phyloP scores from a whole-genome alignment of 2,113 vertebrate genomes.

The Toxotes chatareus region DNA sequence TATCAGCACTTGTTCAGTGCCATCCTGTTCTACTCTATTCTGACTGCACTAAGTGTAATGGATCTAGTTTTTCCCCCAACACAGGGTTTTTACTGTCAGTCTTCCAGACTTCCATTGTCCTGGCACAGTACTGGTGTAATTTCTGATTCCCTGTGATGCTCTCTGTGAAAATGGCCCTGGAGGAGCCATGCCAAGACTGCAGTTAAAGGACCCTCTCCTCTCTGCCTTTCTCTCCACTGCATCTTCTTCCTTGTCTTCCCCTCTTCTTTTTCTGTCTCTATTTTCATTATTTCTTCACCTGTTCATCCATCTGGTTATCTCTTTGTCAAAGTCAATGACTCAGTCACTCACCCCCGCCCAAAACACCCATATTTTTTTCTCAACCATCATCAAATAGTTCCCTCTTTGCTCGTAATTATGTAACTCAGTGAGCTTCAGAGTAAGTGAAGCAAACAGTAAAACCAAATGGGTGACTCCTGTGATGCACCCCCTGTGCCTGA shows the following conservation, averaged over 20 bases:
- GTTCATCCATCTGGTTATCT: slow-evolving; percentile 27
- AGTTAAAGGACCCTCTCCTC: slow-evolving; percentile 49
- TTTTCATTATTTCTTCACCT: neutral
- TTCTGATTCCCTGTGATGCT: slow-evolving; percentile 59
- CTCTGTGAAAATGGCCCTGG: slow-evolving; percentile 66
- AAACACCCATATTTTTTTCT: neutral
- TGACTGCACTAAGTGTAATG: neutral
- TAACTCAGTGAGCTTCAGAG: neutral
- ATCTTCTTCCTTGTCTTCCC: neutral
- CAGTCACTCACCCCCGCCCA: neutral
- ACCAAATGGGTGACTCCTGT: slow-evolving; percentile 2
- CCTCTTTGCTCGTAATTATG: slow-evolving; percentile 13
- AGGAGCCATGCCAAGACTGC: slow-evolving; percentile 75
- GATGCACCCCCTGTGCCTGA: neutral
- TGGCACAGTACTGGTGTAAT: slow-evolving; percentile 52
- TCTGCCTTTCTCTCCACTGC: neutral
- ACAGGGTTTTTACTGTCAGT: slow-evolving; percentile 7
- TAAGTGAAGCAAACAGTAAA: slow-evolving; percentile 16
- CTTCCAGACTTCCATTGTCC: slow-evolving; percentile 19
- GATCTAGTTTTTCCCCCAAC: slow-evolving; percentile 9
- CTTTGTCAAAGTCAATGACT: slow-evolving; percentile 23
- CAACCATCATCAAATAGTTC: slow-evolving; percentile 30
- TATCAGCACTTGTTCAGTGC: neutral
- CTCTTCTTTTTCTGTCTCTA: slow-evolving; percentile 4
- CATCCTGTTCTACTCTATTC: neutral